A percentile compares a stretch with the other conserved stretches of the same genome.
Evolutionary conservation across 2,797 vertebrate genomes (phyloP).

Genomic region (Spheniscus humboldti): DNA sequence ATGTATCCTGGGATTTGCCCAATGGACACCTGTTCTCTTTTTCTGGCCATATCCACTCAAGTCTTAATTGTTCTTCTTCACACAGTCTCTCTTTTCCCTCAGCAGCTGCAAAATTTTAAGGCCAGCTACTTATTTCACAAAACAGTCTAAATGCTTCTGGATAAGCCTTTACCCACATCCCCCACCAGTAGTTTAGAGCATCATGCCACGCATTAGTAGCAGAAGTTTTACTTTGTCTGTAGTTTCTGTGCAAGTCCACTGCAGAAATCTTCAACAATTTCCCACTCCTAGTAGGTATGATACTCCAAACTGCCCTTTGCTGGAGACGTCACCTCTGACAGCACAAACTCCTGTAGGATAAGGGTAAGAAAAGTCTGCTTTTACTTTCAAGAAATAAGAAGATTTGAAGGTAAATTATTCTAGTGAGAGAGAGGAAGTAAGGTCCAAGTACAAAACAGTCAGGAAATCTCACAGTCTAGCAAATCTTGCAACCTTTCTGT

Average conservation of each 20-base stretch:
- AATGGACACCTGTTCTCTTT: not conserved
- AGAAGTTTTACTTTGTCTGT: slow-evolving; percentile 7
- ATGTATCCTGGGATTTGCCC: not conserved
- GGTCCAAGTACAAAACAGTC: not conserved
- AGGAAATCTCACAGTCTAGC: not conserved
- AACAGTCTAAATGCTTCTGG: not conserved
- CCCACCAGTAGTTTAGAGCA: not conserved
- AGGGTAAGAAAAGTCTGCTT: not conserved
- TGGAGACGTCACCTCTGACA: not conserved
- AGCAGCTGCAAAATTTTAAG: not conserved
- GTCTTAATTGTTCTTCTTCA: not conserved
- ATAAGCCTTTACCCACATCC: not conserved
- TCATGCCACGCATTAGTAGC: not conserved
- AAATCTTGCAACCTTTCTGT: not conserved
- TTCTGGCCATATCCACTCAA: not conserved
- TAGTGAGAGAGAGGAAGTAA: not conserved
- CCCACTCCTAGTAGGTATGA: not conserved
- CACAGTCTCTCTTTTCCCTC: not conserved
- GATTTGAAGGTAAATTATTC: not conserved
- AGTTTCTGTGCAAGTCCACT: not conserved
- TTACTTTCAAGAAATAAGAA: not conserved
- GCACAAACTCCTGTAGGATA: not conserved
- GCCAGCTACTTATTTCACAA: not conserved
- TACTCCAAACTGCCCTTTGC: not conserved
- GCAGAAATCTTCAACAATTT: not conserved